Percentiles rank a stretch among this genome's conserved stretches.
Evolutionary conservation across 2,888 invertebrate genomes (phyloP).

Genomic region (Hedychridium roseum): DNA sequence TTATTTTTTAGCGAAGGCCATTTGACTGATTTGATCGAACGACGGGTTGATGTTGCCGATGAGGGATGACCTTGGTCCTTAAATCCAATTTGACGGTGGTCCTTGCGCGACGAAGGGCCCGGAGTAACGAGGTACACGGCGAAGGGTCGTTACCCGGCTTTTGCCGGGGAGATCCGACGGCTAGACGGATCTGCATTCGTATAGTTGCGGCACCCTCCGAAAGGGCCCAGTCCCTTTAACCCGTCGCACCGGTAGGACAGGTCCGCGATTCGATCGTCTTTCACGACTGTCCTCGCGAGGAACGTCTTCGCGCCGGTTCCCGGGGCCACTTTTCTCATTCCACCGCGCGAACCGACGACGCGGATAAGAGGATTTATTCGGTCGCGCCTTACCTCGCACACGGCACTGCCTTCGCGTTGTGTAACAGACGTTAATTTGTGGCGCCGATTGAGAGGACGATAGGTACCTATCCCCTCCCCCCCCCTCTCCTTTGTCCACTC

Average conservation of each 20-base stretch:
- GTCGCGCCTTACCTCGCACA: constrained; percentile 1
- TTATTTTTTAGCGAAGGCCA: no score
- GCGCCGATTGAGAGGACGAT: no score
- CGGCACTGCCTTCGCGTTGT: constrained; percentile 8
- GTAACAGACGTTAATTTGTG: no score
- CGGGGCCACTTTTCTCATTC: constrained; percentile 2
- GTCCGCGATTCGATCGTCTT: constrained; percentile 37
- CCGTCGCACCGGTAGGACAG: constrained; percentile 45
- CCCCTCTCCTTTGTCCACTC: no score
- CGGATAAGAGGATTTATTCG: constrained; percentile 33
- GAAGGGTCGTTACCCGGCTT: constrained; percentile 28
- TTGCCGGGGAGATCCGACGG: constrained; percentile 22
- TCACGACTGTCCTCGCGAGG: constrained; percentile 29
- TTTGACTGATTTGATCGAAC: no score
- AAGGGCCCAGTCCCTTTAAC: constrained; percentile 39
- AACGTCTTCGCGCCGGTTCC: constrained; percentile 14
- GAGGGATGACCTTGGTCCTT: constrained; percentile 16
- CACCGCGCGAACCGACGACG: constrained; percentile 13
- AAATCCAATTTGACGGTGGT: constrained; percentile 30
- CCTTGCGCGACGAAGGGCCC: constrained; percentile 12
- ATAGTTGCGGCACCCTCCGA: constrained; percentile 30
- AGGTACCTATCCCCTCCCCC: no score
- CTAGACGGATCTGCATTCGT: constrained; percentile 30
- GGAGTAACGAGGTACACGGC: constrained; percentile 19
- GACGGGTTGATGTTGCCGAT: no score